These are phyloP conservation scores for Engraulis encrasicolus DNA, from an alignment of 2,113 vertebrate species.

Conservation along the genomic window DNA sequence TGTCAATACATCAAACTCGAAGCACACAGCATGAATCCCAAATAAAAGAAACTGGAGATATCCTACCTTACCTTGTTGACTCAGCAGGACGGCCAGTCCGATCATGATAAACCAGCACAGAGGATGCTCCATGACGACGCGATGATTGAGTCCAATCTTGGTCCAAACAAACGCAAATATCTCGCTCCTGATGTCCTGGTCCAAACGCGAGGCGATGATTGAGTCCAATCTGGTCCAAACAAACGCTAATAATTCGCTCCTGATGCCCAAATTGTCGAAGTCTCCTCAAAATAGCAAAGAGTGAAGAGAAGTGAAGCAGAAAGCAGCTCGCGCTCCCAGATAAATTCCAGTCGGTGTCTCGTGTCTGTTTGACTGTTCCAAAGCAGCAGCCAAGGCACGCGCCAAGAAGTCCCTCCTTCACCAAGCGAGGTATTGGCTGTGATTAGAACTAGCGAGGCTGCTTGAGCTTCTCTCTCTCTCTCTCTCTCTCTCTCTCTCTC, in stretches of 20 bases:
- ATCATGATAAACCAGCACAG: conserved; percentile 76
- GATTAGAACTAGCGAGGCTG: conserved; percentile 41
- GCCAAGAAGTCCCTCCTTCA: conserved; percentile 69
- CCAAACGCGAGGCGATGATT: too few relatives aligned
- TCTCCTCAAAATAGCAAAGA: conserved; percentile 54
- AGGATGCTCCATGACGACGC: conserved; percentile 73
- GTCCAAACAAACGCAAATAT: too few relatives aligned
- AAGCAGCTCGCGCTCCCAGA: conserved; percentile 43
- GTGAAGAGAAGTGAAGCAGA: conserved; percentile 64
- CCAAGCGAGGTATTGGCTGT: conserved; percentile 62
- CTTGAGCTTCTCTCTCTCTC: conserved; percentile 33
- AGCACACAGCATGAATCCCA: background rate
- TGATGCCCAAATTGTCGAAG: conserved; percentile 40
- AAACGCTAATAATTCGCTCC: too few relatives aligned
- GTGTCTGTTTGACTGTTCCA: conserved; percentile 52
- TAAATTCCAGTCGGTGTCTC: conserved; percentile 59
- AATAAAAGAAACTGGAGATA: too few relatives aligned
- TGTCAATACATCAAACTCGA: conserved; percentile 6
- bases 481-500: conserved; percentile 40
- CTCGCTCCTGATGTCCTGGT: too few relatives aligned
- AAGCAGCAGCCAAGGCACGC: conserved; percentile 64
- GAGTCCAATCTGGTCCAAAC: too few relatives aligned
- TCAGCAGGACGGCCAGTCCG: conserved; percentile 73
- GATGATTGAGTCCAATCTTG: conserved; percentile 26
- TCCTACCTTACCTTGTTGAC: conserved; percentile 81